Evolutionary conservation across 2,797 vertebrate genomes (phyloP), one percentile per base, ranked within the genome.

Genomic region (Lepilemur septentrionalis): DNA sequence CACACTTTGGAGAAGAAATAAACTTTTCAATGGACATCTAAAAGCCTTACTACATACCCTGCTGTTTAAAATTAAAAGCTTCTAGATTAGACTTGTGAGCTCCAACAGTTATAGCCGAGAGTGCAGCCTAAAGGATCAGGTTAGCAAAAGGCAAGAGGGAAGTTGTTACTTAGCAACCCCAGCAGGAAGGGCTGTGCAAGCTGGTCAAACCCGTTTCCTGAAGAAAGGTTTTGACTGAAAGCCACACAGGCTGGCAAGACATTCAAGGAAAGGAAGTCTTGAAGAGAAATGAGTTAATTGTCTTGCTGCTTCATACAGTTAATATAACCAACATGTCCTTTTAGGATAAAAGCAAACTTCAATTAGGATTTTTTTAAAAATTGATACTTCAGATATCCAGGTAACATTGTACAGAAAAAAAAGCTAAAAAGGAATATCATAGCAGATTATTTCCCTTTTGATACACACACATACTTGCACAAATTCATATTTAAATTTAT

Each of bases 11-110:
- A 96, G 81, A 87, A 94, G 79, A 95, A 94, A 93, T 23, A 70
- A 88, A 96, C 96, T 98, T 98, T 98, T 95, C 59, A 41, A 95
- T 90, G 94, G 73, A 91, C 92, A 92, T 85, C 93, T 96, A 97
- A 98, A 98, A 98, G 96, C 92, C 92, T 96, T 97, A 89, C 79
- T 97, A 95, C 70, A 86, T 23, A 22, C 86, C 98, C 98, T 69
- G 96, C 97, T 98, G 98, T 89, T 98, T 97, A 96, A 98, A 98
- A 98, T 98, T 35, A 97, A 98, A 98, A 97, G 93, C 97, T 98
- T 96, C 94, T 95, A 79, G 65, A 96, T 95, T 79, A 0, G 0
- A 92, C 92, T 87, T 89, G 76, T 76, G 96, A 97, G 97, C 67
- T 95, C 96, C 96, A 95, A 95, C 35, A 50, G 97, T 88, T 89